Conservation (phyloP, 30 jellyfish, hydroid and myxozoan genomes). For the Phacellophora camtschatica region DNA sequence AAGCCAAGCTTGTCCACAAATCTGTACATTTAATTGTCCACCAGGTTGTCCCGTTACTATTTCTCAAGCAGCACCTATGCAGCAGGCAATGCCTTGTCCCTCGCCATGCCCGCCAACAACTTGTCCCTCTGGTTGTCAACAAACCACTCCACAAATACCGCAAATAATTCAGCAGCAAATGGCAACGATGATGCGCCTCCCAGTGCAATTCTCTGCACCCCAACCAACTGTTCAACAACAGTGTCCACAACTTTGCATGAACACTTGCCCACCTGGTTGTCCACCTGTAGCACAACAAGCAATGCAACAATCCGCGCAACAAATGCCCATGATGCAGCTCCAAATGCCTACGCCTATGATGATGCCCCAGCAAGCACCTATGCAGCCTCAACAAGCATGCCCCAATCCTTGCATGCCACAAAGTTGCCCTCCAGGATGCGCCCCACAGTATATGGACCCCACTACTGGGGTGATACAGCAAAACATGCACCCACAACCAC, state of each 20-base stretch:
- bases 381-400: conserved; percentile 61
- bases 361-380: conserved; percentile 18
- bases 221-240: background rate
- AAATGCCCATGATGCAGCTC: conserved; percentile 5
- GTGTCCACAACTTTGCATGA: conserved; percentile 47
- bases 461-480: conserved; percentile 26
- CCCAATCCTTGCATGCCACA: conserved; percentile 83
- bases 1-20: conserved; percentile 27
- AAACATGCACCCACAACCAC: conserved; percentile 9
- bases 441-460: conserved; percentile 44
- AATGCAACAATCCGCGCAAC: background rate
- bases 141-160: conserved; percentile 24
- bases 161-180: conserved; percentile 30
- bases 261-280: conserved; percentile 61
- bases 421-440: conserved; percentile 80
- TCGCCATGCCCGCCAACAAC: conserved; percentile 67
- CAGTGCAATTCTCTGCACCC: conserved; percentile 45
- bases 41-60: conserved; percentile 45
- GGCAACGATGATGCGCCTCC: background rate
- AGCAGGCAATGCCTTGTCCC: conserved; percentile 82
- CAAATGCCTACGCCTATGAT: conserved; percentile 29
- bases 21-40: conserved; percentile 53
- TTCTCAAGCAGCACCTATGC: conserved; percentile 12
- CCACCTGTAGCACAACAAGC: conserved; percentile 19
- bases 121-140: conserved; percentile 93